Conservation (phyloP, 1,140 invertebrate genomes). For the Mercenaria mercenaria region DNA sequence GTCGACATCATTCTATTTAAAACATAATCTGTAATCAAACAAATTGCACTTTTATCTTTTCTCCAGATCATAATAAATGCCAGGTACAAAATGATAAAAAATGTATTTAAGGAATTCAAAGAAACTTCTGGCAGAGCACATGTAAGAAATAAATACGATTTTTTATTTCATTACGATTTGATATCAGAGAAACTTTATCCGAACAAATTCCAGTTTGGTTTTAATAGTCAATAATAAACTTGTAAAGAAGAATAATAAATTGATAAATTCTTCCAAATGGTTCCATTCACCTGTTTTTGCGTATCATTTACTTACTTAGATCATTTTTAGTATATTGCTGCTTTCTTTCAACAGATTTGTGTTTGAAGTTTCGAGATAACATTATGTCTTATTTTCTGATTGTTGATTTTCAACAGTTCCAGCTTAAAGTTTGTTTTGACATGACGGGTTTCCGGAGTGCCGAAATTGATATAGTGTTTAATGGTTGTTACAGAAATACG, state of each 20-base stretch:
- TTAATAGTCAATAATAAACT: slow-evolving; percentile 12
- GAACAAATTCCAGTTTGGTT: background rate
- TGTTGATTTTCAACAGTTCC: background rate
- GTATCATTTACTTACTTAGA: background rate
- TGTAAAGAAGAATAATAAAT: background rate
- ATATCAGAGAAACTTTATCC: background rate
- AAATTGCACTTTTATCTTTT: too few species aligned
- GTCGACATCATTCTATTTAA: too few species aligned
- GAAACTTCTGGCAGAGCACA: background rate
- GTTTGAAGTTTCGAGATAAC: background rate
- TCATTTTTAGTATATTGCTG: background rate
- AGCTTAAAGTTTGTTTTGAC: background rate
- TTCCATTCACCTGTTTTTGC: background rate
- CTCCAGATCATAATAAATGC: background rate
- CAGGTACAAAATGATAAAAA: background rate
- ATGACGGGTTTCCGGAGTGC: background rate
- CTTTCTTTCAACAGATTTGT: background rate
- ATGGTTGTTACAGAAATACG: background rate
- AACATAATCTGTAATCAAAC: too few species aligned
- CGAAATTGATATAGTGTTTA: background rate
- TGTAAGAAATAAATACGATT: background rate
- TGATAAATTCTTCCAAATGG: background rate
- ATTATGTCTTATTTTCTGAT: background rate
- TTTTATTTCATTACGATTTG: background rate
- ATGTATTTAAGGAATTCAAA: background rate